Evolutionary conservation across 2,888 invertebrate species (phyloP).

Genomic region (Marronus borbonicus): DNA sequence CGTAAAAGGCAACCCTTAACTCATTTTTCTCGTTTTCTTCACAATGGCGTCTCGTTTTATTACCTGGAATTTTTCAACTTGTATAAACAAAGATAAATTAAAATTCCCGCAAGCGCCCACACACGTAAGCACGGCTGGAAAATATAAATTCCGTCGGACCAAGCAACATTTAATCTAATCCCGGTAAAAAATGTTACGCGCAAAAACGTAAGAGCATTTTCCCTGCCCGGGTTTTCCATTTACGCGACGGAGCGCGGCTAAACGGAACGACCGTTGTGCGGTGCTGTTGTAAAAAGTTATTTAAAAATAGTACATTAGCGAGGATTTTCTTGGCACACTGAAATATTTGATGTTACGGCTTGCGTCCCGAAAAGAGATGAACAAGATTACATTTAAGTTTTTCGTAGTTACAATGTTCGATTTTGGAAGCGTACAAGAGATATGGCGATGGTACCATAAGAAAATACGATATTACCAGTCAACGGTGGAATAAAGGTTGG

Average conservation of each 20-base stretch:
- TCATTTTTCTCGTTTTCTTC: no score
- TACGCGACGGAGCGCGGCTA: neutral
- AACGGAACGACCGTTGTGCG: no score
- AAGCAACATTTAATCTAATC: slow-evolving; percentile 24
- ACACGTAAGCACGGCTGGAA: neutral
- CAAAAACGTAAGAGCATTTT: slow-evolving; percentile 6
- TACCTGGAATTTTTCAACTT: neutral
- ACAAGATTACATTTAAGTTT: slow-evolving; percentile 26
- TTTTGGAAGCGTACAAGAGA: neutral
- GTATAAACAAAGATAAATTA: neutral
- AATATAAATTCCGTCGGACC: slow-evolving; percentile 10
- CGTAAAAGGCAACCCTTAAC: no score
- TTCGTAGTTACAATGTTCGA: slow-evolving; percentile 12
- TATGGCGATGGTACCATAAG: neutral
- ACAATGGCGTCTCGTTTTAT: neutral
- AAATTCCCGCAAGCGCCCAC: neutral
- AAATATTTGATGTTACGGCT: slow-evolving; percentile 28
- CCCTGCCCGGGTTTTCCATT: neutral
- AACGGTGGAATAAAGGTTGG: neutral
- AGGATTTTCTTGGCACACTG: slow-evolving; percentile 5
- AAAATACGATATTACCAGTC: neutral
- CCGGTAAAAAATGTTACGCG: slow-evolving; percentile 16
- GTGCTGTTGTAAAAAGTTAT: slow-evolving; percentile 15
- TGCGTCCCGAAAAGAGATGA: neutral
- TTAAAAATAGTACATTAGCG: slow-evolving; percentile 16